phyloP scores from a whole-genome alignment of 2,113 vertebrate genomes.

The Antennarius striatus region DNA sequence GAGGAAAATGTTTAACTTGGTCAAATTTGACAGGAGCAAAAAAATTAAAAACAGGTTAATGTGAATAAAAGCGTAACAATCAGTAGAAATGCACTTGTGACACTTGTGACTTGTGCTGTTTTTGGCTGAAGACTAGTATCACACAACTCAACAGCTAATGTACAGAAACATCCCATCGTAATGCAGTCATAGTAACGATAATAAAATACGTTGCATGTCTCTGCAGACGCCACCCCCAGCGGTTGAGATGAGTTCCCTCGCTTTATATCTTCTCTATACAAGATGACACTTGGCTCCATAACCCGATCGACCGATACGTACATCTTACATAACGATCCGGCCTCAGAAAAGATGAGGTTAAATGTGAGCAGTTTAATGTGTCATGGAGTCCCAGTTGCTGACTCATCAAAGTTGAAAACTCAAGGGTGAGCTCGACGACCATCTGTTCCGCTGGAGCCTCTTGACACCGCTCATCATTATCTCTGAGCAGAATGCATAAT shows the following conservation, averaged over 20 bases:
- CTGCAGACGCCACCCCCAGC: too few relatives aligned
- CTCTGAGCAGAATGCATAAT: slow-evolving; percentile 60
- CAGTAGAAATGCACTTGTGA: too few relatives aligned
- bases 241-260: neutral
- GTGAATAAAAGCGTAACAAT: too few relatives aligned
- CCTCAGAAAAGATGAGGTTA: slow-evolving; percentile 19
- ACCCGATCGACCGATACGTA: slow-evolving; percentile 11
- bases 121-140: too few relatives aligned
- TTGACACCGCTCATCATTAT: slow-evolving; percentile 29
- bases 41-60: too few relatives aligned
- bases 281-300: neutral
- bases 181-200: too few relatives aligned
- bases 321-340: slow-evolving; percentile 10
- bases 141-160: too few relatives aligned
- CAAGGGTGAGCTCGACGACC: slow-evolving; percentile 64
- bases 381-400: slow-evolving; percentile 42
- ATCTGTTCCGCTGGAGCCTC: slow-evolving; percentile 65
- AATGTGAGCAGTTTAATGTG: slow-evolving; percentile 45
- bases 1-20: too few relatives aligned
- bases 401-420: slow-evolving; percentile 49
- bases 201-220: too few relatives aligned
- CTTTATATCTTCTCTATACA: neutral
- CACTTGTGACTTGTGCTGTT: too few relatives aligned
- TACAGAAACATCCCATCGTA: too few relatives aligned
- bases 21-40: too few relatives aligned